phyloP scores from a whole-genome alignment of 2,797 vertebrate genomes.

The Lagocephalus sceleratus region DNA sequence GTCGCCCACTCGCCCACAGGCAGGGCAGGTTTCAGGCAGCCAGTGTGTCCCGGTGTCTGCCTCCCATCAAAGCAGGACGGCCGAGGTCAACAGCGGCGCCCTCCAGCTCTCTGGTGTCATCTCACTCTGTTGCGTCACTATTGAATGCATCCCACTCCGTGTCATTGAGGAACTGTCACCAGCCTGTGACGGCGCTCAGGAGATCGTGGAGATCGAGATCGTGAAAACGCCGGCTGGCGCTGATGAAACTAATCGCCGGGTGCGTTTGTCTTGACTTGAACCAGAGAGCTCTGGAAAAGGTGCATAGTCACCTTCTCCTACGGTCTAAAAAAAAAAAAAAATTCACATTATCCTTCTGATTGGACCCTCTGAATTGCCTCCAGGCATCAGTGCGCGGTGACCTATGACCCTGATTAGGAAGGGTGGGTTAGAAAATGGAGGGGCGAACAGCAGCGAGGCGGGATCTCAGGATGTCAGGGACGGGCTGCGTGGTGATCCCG shows the following conservation, averaged over 20 bases:
- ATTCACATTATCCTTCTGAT: too few species aligned
- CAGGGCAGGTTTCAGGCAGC: slow-evolving; percentile 2
- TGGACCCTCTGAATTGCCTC: too few species aligned
- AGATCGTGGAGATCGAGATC: too few species aligned
- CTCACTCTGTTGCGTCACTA: slow-evolving; percentile 13
- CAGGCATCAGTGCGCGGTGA: too few species aligned
- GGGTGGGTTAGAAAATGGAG: too few species aligned
- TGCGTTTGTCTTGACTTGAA: slow-evolving; percentile 8
- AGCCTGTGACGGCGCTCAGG: slow-evolving; percentile 20
- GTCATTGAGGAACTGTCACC: slow-evolving; percentile 29
- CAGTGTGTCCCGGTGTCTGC: slow-evolving; percentile 21
- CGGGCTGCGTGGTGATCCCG: slow-evolving; percentile 28
- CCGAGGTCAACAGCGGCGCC: slow-evolving; percentile 18
- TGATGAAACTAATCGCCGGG: background rate
- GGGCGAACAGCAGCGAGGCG: slow-evolving; percentile 22
- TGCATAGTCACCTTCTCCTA: too few species aligned
- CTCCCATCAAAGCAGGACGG: slow-evolving; percentile 9
- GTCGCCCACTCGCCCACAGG: slow-evolving; percentile 2
- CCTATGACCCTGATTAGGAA: too few species aligned
- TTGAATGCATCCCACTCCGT: slow-evolving; percentile 34
- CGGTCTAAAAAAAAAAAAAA: too few species aligned
- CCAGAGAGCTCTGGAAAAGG: too few species aligned
- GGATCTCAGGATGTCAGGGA: slow-evolving; percentile 18
- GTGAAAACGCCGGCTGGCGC: slow-evolving; percentile 20
- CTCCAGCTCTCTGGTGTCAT: slow-evolving; percentile 15